Evolutionary conservation across 2,113 vertebrate genomes (phyloP).

Genomic region (Penelope pileata): DNA sequence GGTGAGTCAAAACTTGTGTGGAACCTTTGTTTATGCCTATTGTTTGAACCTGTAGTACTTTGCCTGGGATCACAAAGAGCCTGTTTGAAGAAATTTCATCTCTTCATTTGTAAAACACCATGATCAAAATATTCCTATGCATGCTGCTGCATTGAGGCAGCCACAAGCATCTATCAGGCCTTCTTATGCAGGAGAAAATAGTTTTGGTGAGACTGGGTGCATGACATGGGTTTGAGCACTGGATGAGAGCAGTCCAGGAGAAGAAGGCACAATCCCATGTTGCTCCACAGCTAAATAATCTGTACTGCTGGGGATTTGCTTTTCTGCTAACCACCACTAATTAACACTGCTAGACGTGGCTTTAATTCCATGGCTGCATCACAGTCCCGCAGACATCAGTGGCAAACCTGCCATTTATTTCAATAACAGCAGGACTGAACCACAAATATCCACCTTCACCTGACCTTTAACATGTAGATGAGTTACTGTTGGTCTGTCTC

Average conservation of each 20-base stretch:
- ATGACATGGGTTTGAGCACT: fast-evolving
- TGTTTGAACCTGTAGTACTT: no score
- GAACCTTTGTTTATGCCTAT: no score
- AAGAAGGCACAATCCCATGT: not conserved
- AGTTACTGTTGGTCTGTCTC: not conserved
- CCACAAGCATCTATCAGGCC: fast-evolving
- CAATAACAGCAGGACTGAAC: not conserved
- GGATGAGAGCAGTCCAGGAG: not conserved
- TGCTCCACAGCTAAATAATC: not conserved
- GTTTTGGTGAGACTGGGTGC: not conserved
- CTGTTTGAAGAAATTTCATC: no score
- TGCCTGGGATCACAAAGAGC: no score
- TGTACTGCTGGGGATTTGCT: not conserved
- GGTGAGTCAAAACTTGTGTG: no score
- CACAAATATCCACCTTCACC: not conserved
- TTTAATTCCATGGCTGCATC: not conserved
- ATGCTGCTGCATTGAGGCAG: not conserved
- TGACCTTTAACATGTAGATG: fast-evolving
- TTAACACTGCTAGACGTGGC: not conserved
- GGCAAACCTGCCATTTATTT: not conserved
- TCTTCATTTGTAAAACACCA: no score
- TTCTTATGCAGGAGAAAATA: fast-evolving
- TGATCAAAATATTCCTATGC: not conserved
- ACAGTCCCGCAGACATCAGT: not conserved
- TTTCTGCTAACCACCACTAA: not conserved